Evolutionary conservation across 1,140 invertebrate species (phyloP).

Genomic region (Penaeus japonicus): DNA sequence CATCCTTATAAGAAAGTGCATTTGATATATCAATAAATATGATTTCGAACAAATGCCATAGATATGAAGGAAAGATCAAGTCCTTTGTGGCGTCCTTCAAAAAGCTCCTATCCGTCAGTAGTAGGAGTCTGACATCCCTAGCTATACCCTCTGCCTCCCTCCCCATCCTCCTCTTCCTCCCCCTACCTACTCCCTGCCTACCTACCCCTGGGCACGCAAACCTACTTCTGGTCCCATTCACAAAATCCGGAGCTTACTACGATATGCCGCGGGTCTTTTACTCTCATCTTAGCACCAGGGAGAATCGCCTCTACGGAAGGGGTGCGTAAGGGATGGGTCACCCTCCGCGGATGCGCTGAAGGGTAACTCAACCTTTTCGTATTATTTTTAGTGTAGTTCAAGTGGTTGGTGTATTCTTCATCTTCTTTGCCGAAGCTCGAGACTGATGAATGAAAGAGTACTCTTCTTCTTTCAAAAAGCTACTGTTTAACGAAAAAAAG

Average conservation of each 20-base stretch:
- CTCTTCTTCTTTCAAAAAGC: not conserved
- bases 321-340: not conserved
- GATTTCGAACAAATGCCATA: too few relatives aligned
- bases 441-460: too few relatives aligned
- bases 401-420: too few relatives aligned
- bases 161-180: not conserved
- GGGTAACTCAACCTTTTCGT: slow-evolving; percentile 33
- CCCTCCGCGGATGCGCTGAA: not conserved
- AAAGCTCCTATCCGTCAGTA: too few relatives aligned
- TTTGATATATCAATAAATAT: too few relatives aligned
- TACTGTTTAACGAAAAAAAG: too few relatives aligned
- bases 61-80: too few relatives aligned
- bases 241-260: slow-evolving; percentile 50
- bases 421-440: too few relatives aligned
- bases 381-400: not conserved
- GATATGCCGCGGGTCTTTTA: slow-evolving; percentile 31
- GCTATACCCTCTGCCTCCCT: too few relatives aligned
- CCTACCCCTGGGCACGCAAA: not conserved
- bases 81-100: too few relatives aligned
- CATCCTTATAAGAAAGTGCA: too few relatives aligned
- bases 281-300: not conserved
- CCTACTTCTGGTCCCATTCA: slow-evolving; percentile 45
- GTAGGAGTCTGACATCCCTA: too few relatives aligned
- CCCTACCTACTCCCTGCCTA: not conserved
- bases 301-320: not conserved